These are phyloP conservation scores for Spea hammondii DNA, from an alignment of 2,797 vertebrate species.

Conservation along the genomic window DNA sequence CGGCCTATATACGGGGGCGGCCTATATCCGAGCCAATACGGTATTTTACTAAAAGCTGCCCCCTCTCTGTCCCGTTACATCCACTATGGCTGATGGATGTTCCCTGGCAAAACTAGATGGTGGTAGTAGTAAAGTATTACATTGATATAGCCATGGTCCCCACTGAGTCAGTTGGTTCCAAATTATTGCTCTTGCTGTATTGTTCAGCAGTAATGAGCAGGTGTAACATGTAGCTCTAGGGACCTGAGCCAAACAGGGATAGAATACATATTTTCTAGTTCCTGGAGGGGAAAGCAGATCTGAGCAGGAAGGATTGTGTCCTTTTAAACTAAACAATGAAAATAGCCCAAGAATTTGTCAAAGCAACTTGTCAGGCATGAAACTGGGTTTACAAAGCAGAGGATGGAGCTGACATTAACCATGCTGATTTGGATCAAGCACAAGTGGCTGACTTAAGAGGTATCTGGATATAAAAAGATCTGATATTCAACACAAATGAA, in stretches of 20 bases:
- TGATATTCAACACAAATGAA: constrained; percentile 2
- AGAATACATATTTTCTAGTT: constrained; percentile 2
- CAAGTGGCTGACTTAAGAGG: constrained; percentile 7
- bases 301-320: constrained; percentile 26
- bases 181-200: background rate
- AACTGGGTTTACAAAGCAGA: constrained; percentile 14
- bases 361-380: constrained; percentile 5
- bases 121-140: too few species aligned
- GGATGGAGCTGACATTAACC: constrained; percentile 23
- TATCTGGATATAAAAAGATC: background rate
- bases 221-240: constrained; percentile 12
- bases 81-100: too few species aligned
- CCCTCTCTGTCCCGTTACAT: too few species aligned
- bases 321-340: constrained; percentile 21
- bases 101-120: too few species aligned
- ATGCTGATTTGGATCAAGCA: constrained; percentile 14
- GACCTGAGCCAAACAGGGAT: constrained; percentile 13
- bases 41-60: too few species aligned
- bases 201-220: constrained; percentile 15
- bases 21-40: too few species aligned
- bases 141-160: too few species aligned
- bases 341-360: constrained; percentile 20
- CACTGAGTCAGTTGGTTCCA: background rate
- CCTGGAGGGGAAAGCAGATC: constrained; percentile 15
- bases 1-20: too few species aligned